Evolutionary conservation across 2,888 invertebrate genomes (phyloP), one percentile per base, ranked within the genome.

Genomic region (Alviniconcha strummeri): DNA sequence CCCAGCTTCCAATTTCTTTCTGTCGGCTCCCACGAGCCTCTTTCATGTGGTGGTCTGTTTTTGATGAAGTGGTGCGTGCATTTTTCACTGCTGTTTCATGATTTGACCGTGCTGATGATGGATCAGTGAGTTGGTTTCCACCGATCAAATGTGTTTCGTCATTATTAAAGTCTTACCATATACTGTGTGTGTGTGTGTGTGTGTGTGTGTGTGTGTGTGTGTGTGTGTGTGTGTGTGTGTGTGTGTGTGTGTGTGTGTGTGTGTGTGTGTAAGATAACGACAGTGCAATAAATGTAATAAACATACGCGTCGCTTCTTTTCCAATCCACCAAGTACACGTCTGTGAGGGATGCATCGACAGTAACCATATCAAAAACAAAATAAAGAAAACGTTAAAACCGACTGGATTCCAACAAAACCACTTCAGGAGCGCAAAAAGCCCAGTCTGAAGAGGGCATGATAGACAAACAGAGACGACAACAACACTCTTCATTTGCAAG

Each of bases 201-300:
- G 76, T 55, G 55, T 76, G 76, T 76, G 76, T 76, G 76, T 55
- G 52, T 74, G 36, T 74, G 74, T 74, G 74, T 52, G 17, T 52
- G n/a, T 36, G 36, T 56, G 5, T 54, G 55, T 55, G 55, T 76
- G 76, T 54, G 76, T 55, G 55, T 76, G 55, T 55, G 76, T 55
- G 76, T 76, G 76, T 56, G 56, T 76, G 55, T 55, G 56, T 76
- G 56, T 76, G 76, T 76, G 56, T 76, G 55, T 56, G 76, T 56
- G 76, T 54, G 56, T 76, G 76, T 76, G 76, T 76, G 76, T 76
- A 55, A 55, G 36, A 36, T 36, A 36, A 36, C n/a, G n/a, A n/a
- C n/a, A n/a, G n/a, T n/a, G n/a, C n/a, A 36, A 36, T 36, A 36
- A 36, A 36, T 36, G 36, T 36, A 36, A 36, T 36, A 36, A 36